Conservation (phyloP, 1,140 invertebrate genomes). For the Aplysia californica region DNA sequence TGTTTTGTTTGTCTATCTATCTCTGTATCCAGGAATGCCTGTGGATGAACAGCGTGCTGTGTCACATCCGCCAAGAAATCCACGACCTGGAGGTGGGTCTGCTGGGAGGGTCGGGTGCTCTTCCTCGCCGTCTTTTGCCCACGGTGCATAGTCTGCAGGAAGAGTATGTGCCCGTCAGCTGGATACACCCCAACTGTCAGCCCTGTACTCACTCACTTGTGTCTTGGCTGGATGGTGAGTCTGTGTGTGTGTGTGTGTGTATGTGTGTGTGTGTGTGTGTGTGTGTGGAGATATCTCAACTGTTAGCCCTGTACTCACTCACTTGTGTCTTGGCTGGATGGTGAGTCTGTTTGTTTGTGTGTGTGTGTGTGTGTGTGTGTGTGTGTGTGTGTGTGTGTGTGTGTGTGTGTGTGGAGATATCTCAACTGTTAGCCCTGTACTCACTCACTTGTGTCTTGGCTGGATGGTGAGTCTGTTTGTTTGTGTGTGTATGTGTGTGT, state of each 20-base stretch:
- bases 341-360: constrained; percentile 37
- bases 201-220: constrained; percentile 63
- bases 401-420: constrained; percentile 53
- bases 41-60: constrained; percentile 61
- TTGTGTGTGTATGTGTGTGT: neutral
- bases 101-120: constrained; percentile 54
- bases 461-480: constrained; percentile 48
- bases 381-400: no score
- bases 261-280: neutral
- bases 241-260: neutral
- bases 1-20: neutral
- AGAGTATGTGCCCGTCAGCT: constrained; percentile 60
- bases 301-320: constrained; percentile 63
- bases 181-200: constrained; percentile 64
- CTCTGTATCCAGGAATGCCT: constrained; percentile 58
- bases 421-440: constrained; percentile 64
- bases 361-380: no score
- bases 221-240: constrained; percentile 60
- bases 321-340: constrained; percentile 60
- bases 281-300: constrained; percentile 62
- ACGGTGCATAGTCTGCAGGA: constrained; percentile 54
- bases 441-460: constrained; percentile 63
- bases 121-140: constrained; percentile 42
- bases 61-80: constrained; percentile 62
- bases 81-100: constrained; percentile 51